Conservation (phyloP, 30 jellyfish, hydroid and myxozoan species). For the Pseudorhiza aurosa region DNA sequence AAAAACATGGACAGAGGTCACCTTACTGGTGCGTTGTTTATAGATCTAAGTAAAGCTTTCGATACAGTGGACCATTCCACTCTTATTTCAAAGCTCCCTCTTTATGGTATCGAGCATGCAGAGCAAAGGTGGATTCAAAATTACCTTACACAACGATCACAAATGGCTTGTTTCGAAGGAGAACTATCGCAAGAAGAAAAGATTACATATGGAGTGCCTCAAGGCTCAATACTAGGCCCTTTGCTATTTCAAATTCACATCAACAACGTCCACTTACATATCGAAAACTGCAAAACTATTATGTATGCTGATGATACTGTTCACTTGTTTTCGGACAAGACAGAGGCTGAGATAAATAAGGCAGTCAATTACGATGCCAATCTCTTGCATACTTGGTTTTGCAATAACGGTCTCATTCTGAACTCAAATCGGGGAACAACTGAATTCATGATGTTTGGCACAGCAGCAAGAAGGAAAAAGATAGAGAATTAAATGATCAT, state of each 20-base stretch:
- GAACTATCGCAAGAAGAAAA: background rate
- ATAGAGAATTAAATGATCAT: slow-evolving; percentile 6
- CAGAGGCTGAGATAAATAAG: slow-evolving; percentile 35
- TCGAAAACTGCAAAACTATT: slow-evolving; percentile 20
- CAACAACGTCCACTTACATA: slow-evolving; percentile 32
- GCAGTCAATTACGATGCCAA: slow-evolving; percentile 58
- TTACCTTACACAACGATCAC: slow-evolving; percentile 11
- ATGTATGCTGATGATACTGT: slow-evolving; percentile 72
- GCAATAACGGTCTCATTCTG: slow-evolving; percentile 34
- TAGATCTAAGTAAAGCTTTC: slow-evolving; percentile 6
- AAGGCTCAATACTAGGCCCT: slow-evolving; percentile 2
- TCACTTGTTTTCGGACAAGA: slow-evolving; percentile 36
- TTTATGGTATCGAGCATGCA: slow-evolving; percentile 1
- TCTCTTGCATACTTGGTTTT: slow-evolving; percentile 32
- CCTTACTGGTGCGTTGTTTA: slow-evolving; percentile 3
- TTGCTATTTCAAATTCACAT: slow-evolving; percentile 25
- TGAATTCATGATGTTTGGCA: slow-evolving; percentile 44
- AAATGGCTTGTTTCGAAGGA: slow-evolving; percentile 1
- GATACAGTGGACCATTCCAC: slow-evolving; percentile 1
- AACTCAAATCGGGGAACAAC: background rate
- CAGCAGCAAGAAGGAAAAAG: slow-evolving; percentile 46
- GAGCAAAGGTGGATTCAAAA: no score
- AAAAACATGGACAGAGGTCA: no score
- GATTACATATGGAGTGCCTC: slow-evolving; percentile 1
- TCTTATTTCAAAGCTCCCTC: slow-evolving; percentile 8